Percentiles rank a stretch among this genome's conserved stretches.
Conservation (phyloP, 1,140 invertebrate species). For the Laupala kohalensis region DNA sequence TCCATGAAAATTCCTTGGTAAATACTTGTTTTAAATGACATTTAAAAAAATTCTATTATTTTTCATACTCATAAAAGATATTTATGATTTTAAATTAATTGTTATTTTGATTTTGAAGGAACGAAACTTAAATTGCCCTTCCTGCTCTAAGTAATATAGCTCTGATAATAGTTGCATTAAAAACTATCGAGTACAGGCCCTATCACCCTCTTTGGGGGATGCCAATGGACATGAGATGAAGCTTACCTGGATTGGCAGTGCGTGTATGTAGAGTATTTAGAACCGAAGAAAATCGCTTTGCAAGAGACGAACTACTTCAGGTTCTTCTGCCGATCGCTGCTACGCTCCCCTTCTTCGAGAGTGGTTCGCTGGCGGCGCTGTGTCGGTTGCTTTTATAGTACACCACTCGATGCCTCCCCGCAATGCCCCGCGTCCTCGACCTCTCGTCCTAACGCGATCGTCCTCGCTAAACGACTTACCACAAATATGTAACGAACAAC, state of each 20-base stretch:
- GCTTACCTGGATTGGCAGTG: background rate
- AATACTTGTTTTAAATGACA: too few species aligned
- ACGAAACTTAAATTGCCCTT: background rate
- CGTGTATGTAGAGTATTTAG: background rate
- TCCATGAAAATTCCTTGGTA: too few species aligned
- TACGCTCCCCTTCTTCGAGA: background rate
- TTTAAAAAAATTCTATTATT: too few species aligned
- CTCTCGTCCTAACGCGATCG: background rate
- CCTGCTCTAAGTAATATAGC: background rate
- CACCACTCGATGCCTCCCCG: background rate
- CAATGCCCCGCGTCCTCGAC: background rate
- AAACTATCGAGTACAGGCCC: background rate
- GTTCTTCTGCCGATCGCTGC: background rate
- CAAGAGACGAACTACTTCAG: background rate
- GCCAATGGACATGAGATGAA: too few species aligned
- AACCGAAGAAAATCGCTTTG: background rate
- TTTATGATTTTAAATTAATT: background rate
- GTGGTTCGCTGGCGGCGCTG: background rate
- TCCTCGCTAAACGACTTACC: background rate
- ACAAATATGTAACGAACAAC: background rate
- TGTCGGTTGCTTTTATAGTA: background rate
- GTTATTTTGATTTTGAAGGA: background rate
- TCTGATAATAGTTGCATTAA: background rate
- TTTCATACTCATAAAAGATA: too few species aligned
- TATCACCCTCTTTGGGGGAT: background rate